Base-by-base conservation (phyloP, 1,140 invertebrate genomes). In the Dryas iulia region DNA sequence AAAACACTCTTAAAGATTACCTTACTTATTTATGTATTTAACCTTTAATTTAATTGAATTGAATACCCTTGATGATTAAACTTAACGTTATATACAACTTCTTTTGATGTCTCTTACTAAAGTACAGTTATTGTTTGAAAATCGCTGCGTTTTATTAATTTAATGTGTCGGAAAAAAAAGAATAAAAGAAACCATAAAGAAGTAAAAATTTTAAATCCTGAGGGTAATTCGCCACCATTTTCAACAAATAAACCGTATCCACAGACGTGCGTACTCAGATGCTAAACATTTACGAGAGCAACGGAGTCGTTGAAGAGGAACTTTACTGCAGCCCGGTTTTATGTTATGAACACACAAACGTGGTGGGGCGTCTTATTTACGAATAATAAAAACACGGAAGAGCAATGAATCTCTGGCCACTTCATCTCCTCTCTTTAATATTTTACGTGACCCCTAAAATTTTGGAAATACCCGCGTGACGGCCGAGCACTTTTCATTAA, bases 381-480 rank as follows among this genome's bases (percentile, higher is more conserved):
- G 89, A 85, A 91, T 91, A 90, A 89, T 91, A 91, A 91, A 91
- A 91, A 90, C 87, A 89, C 82, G 81, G 84, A 87, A 87, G 83
- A 84, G 86, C 83, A 85, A 87, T 88, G 86, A 90, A 88, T 89
- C 87, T 86, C 84, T 87, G 86, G 86, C 87, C 82, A 91, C 86
- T 90, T 89, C 87, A 90, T 89, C 78, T 83, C 80, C 82, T 80
- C 84, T 86, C 82, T 89, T 91, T 91, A 91, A 91, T 91, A 91
- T 91, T 91, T 90, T 91, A 91, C 89, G 89, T 91, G 88, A 91
- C 89, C 89, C 81, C 85, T 84, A 85, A 91, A 90, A 89, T 91
- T 91, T 87, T 79, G 86, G 82, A 78, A 81, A 74, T 72, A 79
- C 72, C 79, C 76, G 78, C 71, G 76, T 77, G 82, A 78, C 78